phyloP scores from a whole-genome alignment of 2,888 invertebrate species.

The Mythimna loreyi region DNA sequence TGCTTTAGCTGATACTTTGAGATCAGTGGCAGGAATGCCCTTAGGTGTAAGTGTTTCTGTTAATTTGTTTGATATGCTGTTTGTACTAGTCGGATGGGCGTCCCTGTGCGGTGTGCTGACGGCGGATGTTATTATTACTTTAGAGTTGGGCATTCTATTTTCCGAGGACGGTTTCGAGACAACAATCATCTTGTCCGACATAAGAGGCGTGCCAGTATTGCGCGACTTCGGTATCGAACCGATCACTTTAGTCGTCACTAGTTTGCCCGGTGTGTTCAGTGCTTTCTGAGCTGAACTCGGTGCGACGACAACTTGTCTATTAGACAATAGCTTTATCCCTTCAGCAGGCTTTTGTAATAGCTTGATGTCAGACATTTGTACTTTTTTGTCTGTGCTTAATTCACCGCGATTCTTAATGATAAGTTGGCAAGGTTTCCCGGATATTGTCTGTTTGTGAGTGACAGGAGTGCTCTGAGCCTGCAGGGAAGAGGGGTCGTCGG shows the following conservation, averaged over 20 bases:
- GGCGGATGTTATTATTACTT: slow-evolving; percentile 82
- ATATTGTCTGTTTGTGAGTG: slow-evolving; percentile 71
- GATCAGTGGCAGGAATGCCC: slow-evolving; percentile 87
- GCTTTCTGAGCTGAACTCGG: slow-evolving; percentile 81
- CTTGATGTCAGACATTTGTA: slow-evolving; percentile 85
- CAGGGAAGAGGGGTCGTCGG: slow-evolving; percentile 77
- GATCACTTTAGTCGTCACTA: slow-evolving; percentile 86
- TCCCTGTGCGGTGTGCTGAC: slow-evolving; percentile 76
- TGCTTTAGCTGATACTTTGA: slow-evolving; percentile 88
- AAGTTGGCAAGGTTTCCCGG: slow-evolving; percentile 84
- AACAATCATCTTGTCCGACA: slow-evolving; percentile 86
- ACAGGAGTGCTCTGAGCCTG: slow-evolving; percentile 78
- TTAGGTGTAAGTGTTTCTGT: slow-evolving; percentile 84
- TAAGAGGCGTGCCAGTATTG: slow-evolving; percentile 68
- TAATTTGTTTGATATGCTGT: slow-evolving; percentile 77
- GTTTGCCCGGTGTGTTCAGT: slow-evolving; percentile 79
- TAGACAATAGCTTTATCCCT: slow-evolving; percentile 84
- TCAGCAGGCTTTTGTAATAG: slow-evolving; percentile 84
- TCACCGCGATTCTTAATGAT: slow-evolving; percentile 84
- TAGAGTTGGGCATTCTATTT: slow-evolving; percentile 78
- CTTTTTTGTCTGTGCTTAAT: slow-evolving; percentile 77
- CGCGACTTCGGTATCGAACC: slow-evolving; percentile 81
- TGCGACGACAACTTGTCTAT: slow-evolving; percentile 83
- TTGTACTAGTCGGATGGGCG: slow-evolving; percentile 72
- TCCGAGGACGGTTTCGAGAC: slow-evolving; percentile 84